Percentiles rank a stretch among this genome's conserved stretches.
These are phyloP conservation scores for Epistrophe eligans DNA, from an alignment of 2,888 invertebrate species.

Conservation along the genomic window DNA sequence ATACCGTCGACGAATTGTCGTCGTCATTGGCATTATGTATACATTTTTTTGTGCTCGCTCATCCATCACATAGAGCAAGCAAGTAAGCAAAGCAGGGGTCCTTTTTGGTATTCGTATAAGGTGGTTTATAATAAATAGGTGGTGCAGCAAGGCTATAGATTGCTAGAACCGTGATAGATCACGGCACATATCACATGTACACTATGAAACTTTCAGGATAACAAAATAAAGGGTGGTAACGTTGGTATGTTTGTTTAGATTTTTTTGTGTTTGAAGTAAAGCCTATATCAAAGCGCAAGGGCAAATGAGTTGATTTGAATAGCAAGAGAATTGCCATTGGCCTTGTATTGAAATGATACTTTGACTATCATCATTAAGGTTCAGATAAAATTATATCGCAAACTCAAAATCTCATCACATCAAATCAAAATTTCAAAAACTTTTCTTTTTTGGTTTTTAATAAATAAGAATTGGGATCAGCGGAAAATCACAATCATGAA, in stretches of 20 bases:
- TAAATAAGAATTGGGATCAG: no score
- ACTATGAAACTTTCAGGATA: slow-evolving; percentile 40
- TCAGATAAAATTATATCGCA: no score
- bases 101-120: slow-evolving; percentile 45
- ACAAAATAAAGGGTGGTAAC: slow-evolving; percentile 37
- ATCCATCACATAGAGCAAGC: slow-evolving; percentile 62
- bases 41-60: slow-evolving; percentile 55
- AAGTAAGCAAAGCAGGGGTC: slow-evolving; percentile 57
- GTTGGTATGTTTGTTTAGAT: slow-evolving; percentile 44
- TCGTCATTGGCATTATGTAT: slow-evolving; percentile 76
- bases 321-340: slow-evolving; percentile 36
- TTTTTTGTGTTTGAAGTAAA: slow-evolving; percentile 21
- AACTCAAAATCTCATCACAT: no score
- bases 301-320: slow-evolving; percentile 39
- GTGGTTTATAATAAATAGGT: slow-evolving; percentile 65
- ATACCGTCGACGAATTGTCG: slow-evolving; percentile 23
- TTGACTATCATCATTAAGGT: background rate
- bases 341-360: background rate
- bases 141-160: slow-evolving; percentile 36
- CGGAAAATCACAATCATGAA: no score
- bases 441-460: no score
- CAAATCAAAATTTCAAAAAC: no score
- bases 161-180: slow-evolving; percentile 58
- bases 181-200: slow-evolving; percentile 49
- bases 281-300: slow-evolving; percentile 46